Evolutionary conservation across 2,113 vertebrate species (phyloP).

Genomic region (Mirza zaza): DNA sequence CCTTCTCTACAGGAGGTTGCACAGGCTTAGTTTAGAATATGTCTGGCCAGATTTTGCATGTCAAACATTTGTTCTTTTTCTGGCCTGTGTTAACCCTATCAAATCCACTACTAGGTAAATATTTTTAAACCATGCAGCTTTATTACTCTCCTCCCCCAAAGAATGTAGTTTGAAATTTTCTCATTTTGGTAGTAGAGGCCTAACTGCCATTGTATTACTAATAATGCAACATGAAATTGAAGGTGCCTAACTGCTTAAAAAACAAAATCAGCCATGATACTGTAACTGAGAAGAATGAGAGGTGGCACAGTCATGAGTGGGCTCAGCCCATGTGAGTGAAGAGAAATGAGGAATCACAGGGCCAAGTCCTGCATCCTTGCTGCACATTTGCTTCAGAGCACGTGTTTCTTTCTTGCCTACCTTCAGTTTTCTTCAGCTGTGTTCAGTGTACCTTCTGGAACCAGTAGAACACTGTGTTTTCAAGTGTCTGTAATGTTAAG

Average conservation of each 20-base stretch:
- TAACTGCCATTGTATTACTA: slow-evolving; percentile 71
- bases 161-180: slow-evolving; percentile 69
- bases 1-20: slow-evolving; percentile 50
- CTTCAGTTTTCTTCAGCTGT: slow-evolving; percentile 68
- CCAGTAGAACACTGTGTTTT: slow-evolving; percentile 57
- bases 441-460: slow-evolving; percentile 70
- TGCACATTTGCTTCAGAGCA: slow-evolving; percentile 51
- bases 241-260: slow-evolving; percentile 79
- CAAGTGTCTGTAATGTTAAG: slow-evolving; percentile 61
- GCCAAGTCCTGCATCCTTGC: slow-evolving; percentile 43
- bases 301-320: neutral
- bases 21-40: slow-evolving; percentile 53
- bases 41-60: slow-evolving; percentile 61
- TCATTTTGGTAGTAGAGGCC: slow-evolving; percentile 63
- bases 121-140: slow-evolving; percentile 77
- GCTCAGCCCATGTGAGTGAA: neutral
- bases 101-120: slow-evolving; percentile 63
- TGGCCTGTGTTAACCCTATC: slow-evolving; percentile 51
- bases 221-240: slow-evolving; percentile 73
- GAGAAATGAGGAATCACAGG: slow-evolving; percentile 24
- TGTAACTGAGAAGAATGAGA: slow-evolving; percentile 66
- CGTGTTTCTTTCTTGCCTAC: slow-evolving; percentile 46
- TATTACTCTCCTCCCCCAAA: slow-evolving; percentile 78
- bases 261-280: slow-evolving; percentile 65
- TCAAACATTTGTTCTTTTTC: slow-evolving; percentile 61